Evolutionary conservation across 1,140 invertebrate species (phyloP).

Genomic region (Vanessa atalanta): DNA sequence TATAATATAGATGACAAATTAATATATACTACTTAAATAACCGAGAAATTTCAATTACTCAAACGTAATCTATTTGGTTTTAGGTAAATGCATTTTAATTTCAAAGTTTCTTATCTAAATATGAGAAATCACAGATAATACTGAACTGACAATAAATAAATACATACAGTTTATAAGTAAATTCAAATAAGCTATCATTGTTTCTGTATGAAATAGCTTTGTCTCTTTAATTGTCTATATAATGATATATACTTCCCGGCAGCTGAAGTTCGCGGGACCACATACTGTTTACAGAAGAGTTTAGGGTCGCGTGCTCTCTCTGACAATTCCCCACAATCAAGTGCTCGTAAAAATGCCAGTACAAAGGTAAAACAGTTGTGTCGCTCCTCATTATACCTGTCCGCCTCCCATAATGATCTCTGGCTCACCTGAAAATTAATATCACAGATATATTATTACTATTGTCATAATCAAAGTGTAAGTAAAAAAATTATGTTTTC

Average conservation of each 20-base stretch:
- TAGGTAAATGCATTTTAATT: constrained; percentile 74
- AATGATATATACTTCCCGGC: constrained; percentile 91
- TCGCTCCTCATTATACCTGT: constrained; percentile 86
- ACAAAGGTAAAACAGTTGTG: constrained; percentile 92
- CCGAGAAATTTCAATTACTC: constrained; percentile 15
- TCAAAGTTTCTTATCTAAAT: constrained; percentile 64
- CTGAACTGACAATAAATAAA: constrained; percentile 68
- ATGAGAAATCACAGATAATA: constrained; percentile 77
- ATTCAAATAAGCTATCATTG: constrained; percentile 61
- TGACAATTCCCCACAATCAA: constrained; percentile 84
- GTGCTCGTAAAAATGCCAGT: constrained; percentile 85
- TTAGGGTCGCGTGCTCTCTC: constrained; percentile 84
- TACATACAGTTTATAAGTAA: constrained; percentile 47
- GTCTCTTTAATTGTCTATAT: constrained; percentile 85
- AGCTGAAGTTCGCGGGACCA: constrained; percentile 86
- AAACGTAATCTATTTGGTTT: constrained; percentile 57
- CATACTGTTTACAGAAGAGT: constrained; percentile 88
- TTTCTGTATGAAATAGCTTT: constrained; percentile 74
- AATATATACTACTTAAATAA: constrained; percentile 8
- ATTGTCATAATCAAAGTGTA: no score
- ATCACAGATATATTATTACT: neutral
- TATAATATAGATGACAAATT: neutral
- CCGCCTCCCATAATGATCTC: constrained; percentile 84
- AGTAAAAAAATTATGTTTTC: no score
- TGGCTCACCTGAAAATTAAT: constrained; percentile 77